Conservation (phyloP, 2,888 invertebrate genomes). For the Cantharis rufa region DNA sequence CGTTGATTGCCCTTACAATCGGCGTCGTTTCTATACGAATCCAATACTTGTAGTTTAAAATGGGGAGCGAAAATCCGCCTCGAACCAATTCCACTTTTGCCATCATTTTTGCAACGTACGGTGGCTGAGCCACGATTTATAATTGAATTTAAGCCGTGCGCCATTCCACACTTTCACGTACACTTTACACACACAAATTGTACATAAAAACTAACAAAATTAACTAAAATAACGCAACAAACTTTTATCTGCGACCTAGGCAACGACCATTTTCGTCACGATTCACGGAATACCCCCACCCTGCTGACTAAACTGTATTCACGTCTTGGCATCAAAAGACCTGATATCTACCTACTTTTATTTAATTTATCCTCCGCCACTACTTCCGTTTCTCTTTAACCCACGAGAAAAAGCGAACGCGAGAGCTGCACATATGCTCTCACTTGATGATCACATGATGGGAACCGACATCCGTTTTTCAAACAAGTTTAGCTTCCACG, state of each 20-base stretch:
- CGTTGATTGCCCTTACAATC: constrained; percentile 90
- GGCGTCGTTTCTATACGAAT: constrained; percentile 82
- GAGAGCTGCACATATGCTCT: constrained; percentile 55
- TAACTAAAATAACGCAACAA: constrained; percentile 48
- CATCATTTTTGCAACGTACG: constrained; percentile 56
- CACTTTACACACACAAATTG: constrained; percentile 32
- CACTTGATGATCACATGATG: constrained; percentile 48
- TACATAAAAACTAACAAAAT: constrained; percentile 43
- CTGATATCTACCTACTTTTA: constrained; percentile 54
- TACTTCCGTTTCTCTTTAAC: background rate
- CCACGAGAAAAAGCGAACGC: constrained; percentile 30
- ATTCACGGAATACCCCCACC: constrained; percentile 58
- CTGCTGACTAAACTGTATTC: constrained; percentile 64
- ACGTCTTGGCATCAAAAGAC: constrained; percentile 70
- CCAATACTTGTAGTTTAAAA: constrained; percentile 86
- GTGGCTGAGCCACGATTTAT: constrained; percentile 52
- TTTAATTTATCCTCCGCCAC: background rate
- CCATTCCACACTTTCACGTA: constrained; percentile 55
- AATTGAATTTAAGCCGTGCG: constrained; percentile 63
- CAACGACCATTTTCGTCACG: constrained; percentile 60
- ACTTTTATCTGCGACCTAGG: constrained; percentile 59
- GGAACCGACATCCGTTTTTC: constrained; percentile 72
- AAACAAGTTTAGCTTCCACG: constrained; percentile 70
- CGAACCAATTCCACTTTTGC: constrained; percentile 69
- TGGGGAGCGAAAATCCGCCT: constrained; percentile 86